Conservation (phyloP, 2,888 invertebrate genomes). For the Macrophya alboannulata region DNA sequence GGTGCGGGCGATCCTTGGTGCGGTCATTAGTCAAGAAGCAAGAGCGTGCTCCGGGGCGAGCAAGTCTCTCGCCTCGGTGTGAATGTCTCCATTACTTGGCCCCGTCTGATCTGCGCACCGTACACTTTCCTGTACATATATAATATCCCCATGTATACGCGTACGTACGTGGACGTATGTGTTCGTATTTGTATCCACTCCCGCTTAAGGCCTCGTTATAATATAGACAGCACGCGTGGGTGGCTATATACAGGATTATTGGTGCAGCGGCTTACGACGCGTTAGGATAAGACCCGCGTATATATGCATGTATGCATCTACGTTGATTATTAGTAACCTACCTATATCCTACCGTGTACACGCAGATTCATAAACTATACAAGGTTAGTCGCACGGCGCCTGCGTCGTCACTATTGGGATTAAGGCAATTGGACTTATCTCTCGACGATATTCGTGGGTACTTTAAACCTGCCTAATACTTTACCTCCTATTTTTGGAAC, state of each 20-base stretch:
- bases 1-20: slow-evolving; percentile 50
- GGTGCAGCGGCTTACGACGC: slow-evolving; percentile 30
- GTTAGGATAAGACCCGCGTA: slow-evolving; percentile 23
- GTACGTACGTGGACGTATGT: neutral
- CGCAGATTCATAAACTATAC: slow-evolving; percentile 41
- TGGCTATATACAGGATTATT: slow-evolving; percentile 39
- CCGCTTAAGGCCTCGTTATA: slow-evolving; percentile 46
- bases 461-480: neutral
- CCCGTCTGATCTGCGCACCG: slow-evolving; percentile 50
- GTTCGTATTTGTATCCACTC: slow-evolving; percentile 31
- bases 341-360: neutral
- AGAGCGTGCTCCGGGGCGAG: slow-evolving; percentile 49
- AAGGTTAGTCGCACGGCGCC: slow-evolving; percentile 18
- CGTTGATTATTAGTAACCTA: slow-evolving; percentile 36
- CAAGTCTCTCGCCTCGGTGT: slow-evolving; percentile 50
- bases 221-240: slow-evolving; percentile 49
- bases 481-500: neutral
- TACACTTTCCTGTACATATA: slow-evolving; percentile 6
- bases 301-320: neutral
- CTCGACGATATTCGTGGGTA: slow-evolving; percentile 18
- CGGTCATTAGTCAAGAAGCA: slow-evolving; percentile 55
- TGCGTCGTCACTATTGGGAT: slow-evolving; percentile 20
- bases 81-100: slow-evolving; percentile 55
- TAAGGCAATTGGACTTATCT: slow-evolving; percentile 33
- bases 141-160: neutral